phyloP scores from a whole-genome alignment of 2,113 vertebrate genomes.

The Rhegmatorhina hoffmannsi region DNA sequence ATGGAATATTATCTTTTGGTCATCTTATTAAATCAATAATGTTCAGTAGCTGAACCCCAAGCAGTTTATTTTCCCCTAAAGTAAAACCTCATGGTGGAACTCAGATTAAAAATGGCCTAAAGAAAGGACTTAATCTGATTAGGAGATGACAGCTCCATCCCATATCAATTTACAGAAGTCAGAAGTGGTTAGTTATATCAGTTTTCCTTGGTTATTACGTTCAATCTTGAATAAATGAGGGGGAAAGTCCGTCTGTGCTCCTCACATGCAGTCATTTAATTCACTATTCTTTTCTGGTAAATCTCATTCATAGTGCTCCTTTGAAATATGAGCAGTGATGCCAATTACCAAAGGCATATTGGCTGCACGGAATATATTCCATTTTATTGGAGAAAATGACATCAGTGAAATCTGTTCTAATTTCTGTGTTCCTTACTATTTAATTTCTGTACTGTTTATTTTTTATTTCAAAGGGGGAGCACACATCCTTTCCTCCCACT shows the following conservation, averaged over 20 bases:
- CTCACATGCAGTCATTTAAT: slow-evolving; percentile 50
- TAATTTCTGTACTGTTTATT: slow-evolving; percentile 2
- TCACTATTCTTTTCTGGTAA: slow-evolving; percentile 26
- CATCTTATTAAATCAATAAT: not conserved
- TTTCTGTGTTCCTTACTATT: not conserved
- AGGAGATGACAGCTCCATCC: slow-evolving; percentile 54
- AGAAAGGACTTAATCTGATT: slow-evolving; percentile 60
- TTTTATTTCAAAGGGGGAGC: not conserved
- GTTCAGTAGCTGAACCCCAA: not conserved
- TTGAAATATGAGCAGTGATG: slow-evolving; percentile 36
- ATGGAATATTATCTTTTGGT: not conserved
- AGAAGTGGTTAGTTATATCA: slow-evolving; percentile 43
- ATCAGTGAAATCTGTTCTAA: not conserved
- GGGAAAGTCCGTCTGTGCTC: slow-evolving; percentile 18
- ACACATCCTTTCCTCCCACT: not conserved
- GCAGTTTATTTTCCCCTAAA: slow-evolving; percentile 23
- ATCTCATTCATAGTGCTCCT: not conserved
- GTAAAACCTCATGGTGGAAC: slow-evolving; percentile 12
- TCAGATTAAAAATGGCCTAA: slow-evolving; percentile 49
- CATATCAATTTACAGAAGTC: slow-evolving; percentile 54
- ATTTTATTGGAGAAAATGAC: slow-evolving; percentile 14
- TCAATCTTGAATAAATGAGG: slow-evolving; percentile 54
- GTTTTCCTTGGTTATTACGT: slow-evolving; percentile 55
- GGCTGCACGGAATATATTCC: not conserved
- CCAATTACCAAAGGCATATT: slow-evolving; percentile 13